These are phyloP conservation scores for Hypomesus transpacificus DNA, from an alignment of 2,113 vertebrate genomes.

Conservation along the genomic window DNA sequence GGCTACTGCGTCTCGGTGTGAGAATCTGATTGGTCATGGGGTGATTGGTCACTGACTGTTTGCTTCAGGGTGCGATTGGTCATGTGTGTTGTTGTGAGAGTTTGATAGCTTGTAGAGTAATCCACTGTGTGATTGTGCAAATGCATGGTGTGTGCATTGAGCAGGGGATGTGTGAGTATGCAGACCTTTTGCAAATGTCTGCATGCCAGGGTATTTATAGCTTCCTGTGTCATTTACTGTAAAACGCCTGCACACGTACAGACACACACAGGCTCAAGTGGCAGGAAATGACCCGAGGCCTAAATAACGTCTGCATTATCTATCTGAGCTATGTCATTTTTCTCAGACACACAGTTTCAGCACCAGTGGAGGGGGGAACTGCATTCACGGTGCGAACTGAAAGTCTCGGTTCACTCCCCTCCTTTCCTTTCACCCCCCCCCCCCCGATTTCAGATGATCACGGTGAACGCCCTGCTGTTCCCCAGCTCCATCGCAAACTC, in stretches of 20 bases:
- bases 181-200: slow-evolving; percentile 31
- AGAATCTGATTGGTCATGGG: no score
- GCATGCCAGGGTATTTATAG: slow-evolving; percentile 56
- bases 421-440: background rate
- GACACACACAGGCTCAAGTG: slow-evolving; percentile 35
- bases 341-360: no score
- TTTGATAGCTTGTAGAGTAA: no score
- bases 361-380: no score
- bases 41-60: no score
- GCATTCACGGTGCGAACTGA: background rate
- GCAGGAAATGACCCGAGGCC: slow-evolving; percentile 28
- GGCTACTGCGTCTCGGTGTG: no score
- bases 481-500: slow-evolving; percentile 96
- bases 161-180: slow-evolving; percentile 8
- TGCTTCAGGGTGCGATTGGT: no score
- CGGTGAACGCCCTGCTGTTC: slow-evolving; percentile 96
- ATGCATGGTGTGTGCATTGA: slow-evolving; percentile 10
- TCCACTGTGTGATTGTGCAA: no score
- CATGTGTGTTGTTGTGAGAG: no score
- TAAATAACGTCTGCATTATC: background rate
- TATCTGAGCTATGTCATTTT: no score
- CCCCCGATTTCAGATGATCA: slow-evolving; percentile 83
- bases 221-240: slow-evolving; percentile 61
- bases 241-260: slow-evolving; percentile 35
- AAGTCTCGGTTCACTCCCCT: background rate